Conservation (phyloP, 2,888 invertebrate genomes). For the Amphipoea oculea region DNA sequence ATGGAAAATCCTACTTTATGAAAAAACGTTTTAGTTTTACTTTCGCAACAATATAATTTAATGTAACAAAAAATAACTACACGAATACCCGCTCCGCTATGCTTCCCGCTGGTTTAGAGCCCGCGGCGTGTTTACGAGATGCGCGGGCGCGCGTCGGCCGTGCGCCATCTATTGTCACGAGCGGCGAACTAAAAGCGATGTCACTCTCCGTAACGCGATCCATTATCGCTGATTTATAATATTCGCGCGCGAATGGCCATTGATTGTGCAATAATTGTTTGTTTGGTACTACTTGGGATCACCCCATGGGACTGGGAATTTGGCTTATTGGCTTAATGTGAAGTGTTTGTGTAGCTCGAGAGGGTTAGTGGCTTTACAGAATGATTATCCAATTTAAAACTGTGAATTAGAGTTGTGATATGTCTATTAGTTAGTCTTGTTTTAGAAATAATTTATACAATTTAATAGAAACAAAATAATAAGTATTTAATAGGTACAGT, state of each 20-base stretch:
- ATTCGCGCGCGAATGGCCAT: conserved; percentile 81
- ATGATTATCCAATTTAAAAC: conserved; percentile 54
- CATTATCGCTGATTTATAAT: conserved; percentile 86
- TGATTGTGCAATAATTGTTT: conserved; percentile 89
- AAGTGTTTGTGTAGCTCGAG: conserved; percentile 69
- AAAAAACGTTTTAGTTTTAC: background rate
- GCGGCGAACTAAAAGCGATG: conserved; percentile 79
- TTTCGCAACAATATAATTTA: background rate
- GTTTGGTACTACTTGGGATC: conserved; percentile 78
- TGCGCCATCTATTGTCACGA: conserved; percentile 80
- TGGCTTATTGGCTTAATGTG: conserved; percentile 81
- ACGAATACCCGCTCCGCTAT: background rate
- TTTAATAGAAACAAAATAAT: background rate
- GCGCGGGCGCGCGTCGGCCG: conserved; percentile 80
- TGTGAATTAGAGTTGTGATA: conserved; percentile 18
- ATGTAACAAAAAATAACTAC: background rate
- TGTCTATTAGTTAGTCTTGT: background rate
- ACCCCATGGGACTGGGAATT: conserved; percentile 81
- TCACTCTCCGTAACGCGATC: conserved; percentile 76
- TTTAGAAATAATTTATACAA: background rate
- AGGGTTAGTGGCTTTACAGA: conserved; percentile 47
- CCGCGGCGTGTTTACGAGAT: conserved; percentile 65
- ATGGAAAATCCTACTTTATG: background rate
- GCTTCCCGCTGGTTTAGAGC: conserved; percentile 48
- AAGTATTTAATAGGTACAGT: background rate